Evolutionary conservation across 2,113 vertebrate genomes (phyloP).

Genomic region (Loxodonta africana): DNA sequence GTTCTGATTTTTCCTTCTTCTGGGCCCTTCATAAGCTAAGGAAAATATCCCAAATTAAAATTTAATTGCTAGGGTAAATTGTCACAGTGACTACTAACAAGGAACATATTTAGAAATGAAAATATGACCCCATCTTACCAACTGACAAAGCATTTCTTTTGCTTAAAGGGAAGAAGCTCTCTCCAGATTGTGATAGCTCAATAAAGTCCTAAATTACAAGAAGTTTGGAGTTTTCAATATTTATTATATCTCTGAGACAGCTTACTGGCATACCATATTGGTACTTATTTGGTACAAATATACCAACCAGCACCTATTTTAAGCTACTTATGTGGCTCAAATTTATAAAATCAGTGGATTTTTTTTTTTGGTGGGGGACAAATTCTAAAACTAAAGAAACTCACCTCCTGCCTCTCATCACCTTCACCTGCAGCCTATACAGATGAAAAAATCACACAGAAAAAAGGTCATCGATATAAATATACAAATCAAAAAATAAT

Average conservation of each 20-base stretch:
- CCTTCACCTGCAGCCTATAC: slow-evolving; percentile 90
- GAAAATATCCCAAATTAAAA: slow-evolving; percentile 1
- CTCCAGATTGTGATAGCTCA: slow-evolving; percentile 41
- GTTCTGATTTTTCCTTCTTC: slow-evolving; percentile 3
- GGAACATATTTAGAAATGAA: slow-evolving; percentile 42
- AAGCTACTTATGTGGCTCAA: slow-evolving; percentile 11
- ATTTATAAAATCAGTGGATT: slow-evolving; percentile 29
- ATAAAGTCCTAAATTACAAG: slow-evolving; percentile 26
- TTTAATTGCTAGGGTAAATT: slow-evolving; percentile 45
- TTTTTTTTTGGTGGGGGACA: not conserved
- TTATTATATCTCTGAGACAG: slow-evolving; percentile 45
- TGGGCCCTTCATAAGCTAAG: not conserved
- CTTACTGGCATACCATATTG: not conserved
- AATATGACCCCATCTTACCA: slow-evolving; percentile 44
- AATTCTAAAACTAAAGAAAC: slow-evolving; percentile 70
- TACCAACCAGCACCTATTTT: slow-evolving; percentile 14
- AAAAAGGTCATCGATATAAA: not conserved
- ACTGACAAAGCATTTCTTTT: slow-evolving; percentile 8
- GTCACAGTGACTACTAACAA: slow-evolving; percentile 6
- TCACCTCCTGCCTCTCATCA: slow-evolving; percentile 94
- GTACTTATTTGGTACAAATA: slow-evolving; percentile 43
- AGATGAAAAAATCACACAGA: slow-evolving; percentile 44
- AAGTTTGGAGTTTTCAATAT: slow-evolving; percentile 52
- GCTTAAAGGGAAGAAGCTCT: slow-evolving; percentile 57
- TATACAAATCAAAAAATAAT: slow-evolving; percentile 36